These are phyloP conservation scores for Rana temporaria DNA, from an alignment of 2,113 vertebrate genomes.

Conservation along the genomic window DNA sequence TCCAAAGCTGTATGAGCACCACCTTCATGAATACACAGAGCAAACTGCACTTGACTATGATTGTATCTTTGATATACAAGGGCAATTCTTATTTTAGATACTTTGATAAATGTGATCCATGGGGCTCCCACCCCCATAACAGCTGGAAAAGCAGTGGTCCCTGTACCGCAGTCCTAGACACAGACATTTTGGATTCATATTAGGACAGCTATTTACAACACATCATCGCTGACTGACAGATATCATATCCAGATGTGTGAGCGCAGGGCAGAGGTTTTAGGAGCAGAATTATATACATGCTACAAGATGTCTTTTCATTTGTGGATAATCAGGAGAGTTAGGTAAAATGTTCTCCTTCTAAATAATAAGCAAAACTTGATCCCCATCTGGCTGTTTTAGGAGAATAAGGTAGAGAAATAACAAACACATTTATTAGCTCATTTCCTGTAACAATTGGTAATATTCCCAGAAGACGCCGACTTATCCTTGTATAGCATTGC, in stretches of 20 bases:
- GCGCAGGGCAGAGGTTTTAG: slow-evolving; percentile 10
- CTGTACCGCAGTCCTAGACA: not conserved
- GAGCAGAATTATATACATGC: slow-evolving; percentile 15
- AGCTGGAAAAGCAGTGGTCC: not conserved
- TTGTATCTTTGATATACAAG: no score
- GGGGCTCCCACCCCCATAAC: not conserved
- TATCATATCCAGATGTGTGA: slow-evolving; percentile 22
- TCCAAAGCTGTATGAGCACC: no score
- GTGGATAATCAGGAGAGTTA: not conserved
- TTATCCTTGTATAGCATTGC: slow-evolving; percentile 26
- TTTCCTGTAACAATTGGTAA: slow-evolving; percentile 37
- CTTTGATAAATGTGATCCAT: no score
- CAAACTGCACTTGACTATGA: no score
- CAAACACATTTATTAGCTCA: slow-evolving; percentile 34
- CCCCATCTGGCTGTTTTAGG: slow-evolving; percentile 35
- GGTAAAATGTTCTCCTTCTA: slow-evolving; percentile 24
- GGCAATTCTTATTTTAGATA: no score
- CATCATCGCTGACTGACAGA: slow-evolving; percentile 23
- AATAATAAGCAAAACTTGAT: slow-evolving; percentile 11
- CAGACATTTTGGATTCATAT: not conserved
- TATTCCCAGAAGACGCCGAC: slow-evolving; percentile 33
- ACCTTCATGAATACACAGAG: no score
- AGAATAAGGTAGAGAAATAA: slow-evolving; percentile 28
- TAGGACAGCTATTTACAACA: slow-evolving; percentile 24
- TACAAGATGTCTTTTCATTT: slow-evolving; percentile 8